Evolutionary conservation across 2,113 vertebrate genomes (phyloP), one percentile per base, ranked within the genome.

Genomic region (Cavia porcellus): DNA sequence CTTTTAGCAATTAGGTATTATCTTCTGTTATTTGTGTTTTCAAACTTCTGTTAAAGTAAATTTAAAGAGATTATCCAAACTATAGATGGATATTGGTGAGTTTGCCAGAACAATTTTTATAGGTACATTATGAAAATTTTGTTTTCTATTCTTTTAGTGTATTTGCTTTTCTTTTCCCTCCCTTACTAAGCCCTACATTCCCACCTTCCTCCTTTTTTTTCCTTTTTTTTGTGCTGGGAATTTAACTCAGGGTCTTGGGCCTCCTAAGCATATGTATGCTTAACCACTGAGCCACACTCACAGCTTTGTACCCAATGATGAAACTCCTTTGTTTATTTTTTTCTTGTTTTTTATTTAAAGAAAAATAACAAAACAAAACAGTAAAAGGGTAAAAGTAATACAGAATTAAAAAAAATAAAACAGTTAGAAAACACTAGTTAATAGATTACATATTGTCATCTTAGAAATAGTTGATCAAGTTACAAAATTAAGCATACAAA

Each of bases 31-130:
- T 5, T 77, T 12, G 8, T 85, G 11, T 70, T 25, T 75, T 87
- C 47, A 62, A 90, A 79, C 45, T 95, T 89, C 55, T 82, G 7
- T 50, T 52, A 90, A 70, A 50, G 13, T 1, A 62, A 64, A 66
- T 93, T 91, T 19, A 50, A 95, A 88, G 11, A 75, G 47, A 77
- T 93, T 74, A 88, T 88, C 17, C 13, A 15, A 85, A 7, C 74
- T 96, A 50, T 10, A 57, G 30, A 96, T 91, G 30, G 72, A 91
- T 25, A 62, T 55, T 0, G 4, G 24, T 88, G 24, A 87, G 4
- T 91, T 86, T 86, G 25, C 42, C 79, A 64, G 35, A 86, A 81
- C 2, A 82, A 68, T 79, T 94, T 92, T 8, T 57, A 82, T 79
- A 20, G 7, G 3, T 50, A n/a, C 55, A 47, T 89, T 95, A 74